Percentiles rank a stretch among this genome's conserved stretches.
Conservation (phyloP, 2,113 vertebrate species). For the Gambusia holbrooki region DNA sequence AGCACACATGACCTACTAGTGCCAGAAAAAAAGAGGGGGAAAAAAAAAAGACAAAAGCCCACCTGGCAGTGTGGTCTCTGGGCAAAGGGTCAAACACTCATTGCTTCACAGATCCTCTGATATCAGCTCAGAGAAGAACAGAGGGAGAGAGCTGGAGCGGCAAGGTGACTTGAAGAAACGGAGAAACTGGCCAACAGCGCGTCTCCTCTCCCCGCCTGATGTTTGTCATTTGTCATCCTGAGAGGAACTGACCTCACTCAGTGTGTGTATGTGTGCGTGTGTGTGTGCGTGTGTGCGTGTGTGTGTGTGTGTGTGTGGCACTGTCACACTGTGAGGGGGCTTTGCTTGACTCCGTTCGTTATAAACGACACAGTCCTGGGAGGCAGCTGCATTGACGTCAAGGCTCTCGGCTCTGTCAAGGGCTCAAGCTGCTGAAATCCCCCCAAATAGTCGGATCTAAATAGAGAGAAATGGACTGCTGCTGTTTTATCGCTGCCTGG, state of each 20-base stretch:
- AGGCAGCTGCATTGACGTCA: constrained; percentile 79
- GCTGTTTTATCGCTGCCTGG: constrained; percentile 53
- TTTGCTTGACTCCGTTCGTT: constrained; percentile 71
- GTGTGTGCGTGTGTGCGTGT: constrained; percentile 10
- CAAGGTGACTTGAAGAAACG: constrained; percentile 57
- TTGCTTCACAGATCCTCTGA: constrained; percentile 8
- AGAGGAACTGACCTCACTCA: constrained; percentile 47
- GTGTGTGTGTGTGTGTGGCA: constrained; percentile 15
- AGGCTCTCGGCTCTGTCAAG: constrained; percentile 53
- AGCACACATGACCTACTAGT: constrained; percentile 52
- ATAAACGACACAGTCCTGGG: constrained; percentile 75
- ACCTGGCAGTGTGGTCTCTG: constrained; percentile 26
- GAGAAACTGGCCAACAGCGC: constrained; percentile 2
- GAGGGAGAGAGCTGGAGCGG: constrained; percentile 1
- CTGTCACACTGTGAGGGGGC: constrained; percentile 42
- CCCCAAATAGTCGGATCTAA: constrained; percentile 59
- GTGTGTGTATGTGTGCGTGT: constrained; percentile 22
- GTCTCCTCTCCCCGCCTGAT: constrained; percentile 40
- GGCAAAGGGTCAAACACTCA: constrained; percentile 18
- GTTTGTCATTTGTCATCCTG: constrained; percentile 60
- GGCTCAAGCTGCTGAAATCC: constrained; percentile 60
- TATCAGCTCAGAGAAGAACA: not conserved
- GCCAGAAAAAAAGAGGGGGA: constrained; percentile 25
- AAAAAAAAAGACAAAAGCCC: constrained; percentile 26
- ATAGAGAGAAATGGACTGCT: constrained; percentile 49